Conservation (phyloP, 2,888 invertebrate genomes). For the Tricholauxania praeusta region DNA sequence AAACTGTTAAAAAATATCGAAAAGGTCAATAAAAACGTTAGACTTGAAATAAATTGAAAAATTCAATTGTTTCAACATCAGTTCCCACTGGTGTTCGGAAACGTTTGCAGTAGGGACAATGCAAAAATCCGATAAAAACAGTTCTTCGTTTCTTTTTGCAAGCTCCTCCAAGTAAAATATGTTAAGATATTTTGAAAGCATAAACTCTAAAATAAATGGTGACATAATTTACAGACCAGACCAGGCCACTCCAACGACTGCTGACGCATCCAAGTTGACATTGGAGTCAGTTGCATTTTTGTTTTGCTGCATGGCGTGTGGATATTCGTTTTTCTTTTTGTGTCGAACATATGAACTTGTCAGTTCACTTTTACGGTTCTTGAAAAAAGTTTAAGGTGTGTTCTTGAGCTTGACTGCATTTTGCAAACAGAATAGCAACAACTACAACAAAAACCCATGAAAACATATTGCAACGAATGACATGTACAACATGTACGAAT, state of each 20-base stretch:
- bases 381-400: constrained; percentile 59
- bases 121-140: too few relatives aligned
- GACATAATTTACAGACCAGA: too few relatives aligned
- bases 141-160: too few relatives aligned
- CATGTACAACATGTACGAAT: constrained; percentile 11
- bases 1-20: too few relatives aligned
- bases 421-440: constrained; percentile 9
- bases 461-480: constrained; percentile 5
- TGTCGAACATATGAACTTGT: constrained; percentile 41
- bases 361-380: constrained; percentile 42
- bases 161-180: too few relatives aligned
- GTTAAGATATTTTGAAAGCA: too few relatives aligned
- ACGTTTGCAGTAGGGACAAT: too few relatives aligned
- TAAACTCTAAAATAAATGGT: not conserved
- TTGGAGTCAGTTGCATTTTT: constrained; percentile 11
- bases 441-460: constrained; percentile 17
- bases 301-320: not conserved
- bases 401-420: constrained; percentile 63
- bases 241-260: not conserved
- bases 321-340: not conserved
- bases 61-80: too few relatives aligned
- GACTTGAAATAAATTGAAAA: too few relatives aligned
- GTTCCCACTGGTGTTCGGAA: too few relatives aligned
- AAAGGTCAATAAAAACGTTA: too few relatives aligned
- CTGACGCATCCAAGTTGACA: constrained; percentile 19